A percentile compares a stretch with the other conserved stretches of the same genome.
These are phyloP conservation scores for Aleiodes testaceus DNA, from an alignment of 2,888 invertebrate species.

Conservation along the genomic window DNA sequence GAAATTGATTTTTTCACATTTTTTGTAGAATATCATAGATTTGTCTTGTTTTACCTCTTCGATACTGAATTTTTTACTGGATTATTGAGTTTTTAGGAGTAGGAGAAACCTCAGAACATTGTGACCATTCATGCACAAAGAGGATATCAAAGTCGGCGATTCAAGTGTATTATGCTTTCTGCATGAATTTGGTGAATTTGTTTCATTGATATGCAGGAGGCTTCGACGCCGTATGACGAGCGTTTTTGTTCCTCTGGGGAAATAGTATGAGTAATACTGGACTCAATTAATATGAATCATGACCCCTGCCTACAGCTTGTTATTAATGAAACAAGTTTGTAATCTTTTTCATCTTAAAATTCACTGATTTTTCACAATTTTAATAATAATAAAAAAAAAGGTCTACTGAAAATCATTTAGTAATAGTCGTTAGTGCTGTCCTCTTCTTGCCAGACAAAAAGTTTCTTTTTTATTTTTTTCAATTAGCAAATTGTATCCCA, in stretches of 20 bases:
- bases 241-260: neutral
- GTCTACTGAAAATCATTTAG: neutral
- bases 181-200: constrained; percentile 4
- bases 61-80: too few species aligned
- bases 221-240: neutral
- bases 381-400: too few species aligned
- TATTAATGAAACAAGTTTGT: neutral
- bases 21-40: too few species aligned
- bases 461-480: neutral
- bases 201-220: constrained; percentile 19
- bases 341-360: too few species aligned
- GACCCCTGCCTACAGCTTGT: neutral
- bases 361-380: too few species aligned
- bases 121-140: constrained; percentile 1
- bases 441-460: neutral
- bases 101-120: neutral
- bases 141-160: constrained; percentile 10
- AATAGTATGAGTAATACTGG: constrained; percentile 21
- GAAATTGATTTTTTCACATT: too few species aligned
- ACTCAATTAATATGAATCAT: constrained; percentile 23
- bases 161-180: neutral
- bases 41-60: too few species aligned
- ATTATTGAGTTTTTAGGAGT: too few species aligned
- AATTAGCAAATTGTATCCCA: constrained; percentile 8
- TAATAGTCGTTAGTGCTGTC: neutral